A percentile compares a stretch with the other conserved stretches of the same genome.
Conservation (phyloP, 2,113 vertebrate species). For the Girardinichthys multiradiatus region DNA sequence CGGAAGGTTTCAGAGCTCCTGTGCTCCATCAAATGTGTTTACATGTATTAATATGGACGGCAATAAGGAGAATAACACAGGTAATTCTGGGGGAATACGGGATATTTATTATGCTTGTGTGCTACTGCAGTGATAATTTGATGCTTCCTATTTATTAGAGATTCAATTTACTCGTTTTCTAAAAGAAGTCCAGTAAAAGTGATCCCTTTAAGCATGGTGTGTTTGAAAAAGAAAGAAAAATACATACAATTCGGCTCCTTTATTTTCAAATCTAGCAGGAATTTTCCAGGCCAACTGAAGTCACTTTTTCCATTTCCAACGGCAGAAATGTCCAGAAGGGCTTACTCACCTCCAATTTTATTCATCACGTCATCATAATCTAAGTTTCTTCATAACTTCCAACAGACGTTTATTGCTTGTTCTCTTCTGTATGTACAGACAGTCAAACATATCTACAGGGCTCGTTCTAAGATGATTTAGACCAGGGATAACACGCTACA, state of each 20-base stretch:
- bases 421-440: not conserved
- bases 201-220: no score
- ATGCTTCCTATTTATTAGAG: not conserved
- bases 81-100: no score
- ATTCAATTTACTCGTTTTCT: not conserved
- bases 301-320: conserved; percentile 49
- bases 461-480: not conserved
- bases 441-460: not conserved
- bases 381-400: not conserved
- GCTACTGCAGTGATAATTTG: not conserved
- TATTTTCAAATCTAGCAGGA: conserved; percentile 15
- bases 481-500: no score
- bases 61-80: not conserved
- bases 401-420: not conserved
- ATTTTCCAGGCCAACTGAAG: conserved; percentile 41
- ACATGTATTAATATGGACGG: no score
- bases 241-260: not conserved
- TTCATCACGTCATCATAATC: not conserved
- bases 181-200: not conserved
- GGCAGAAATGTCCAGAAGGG: conserved; percentile 32
- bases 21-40: no score
- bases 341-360: conserved; percentile 3
- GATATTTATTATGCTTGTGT: not conserved
- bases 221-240: not conserved
- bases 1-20: not conserved